Evolutionary conservation across 2,113 vertebrate species (phyloP), one percentile per base, ranked within the genome.

Genomic region (Emydocephalus ijimae): DNA sequence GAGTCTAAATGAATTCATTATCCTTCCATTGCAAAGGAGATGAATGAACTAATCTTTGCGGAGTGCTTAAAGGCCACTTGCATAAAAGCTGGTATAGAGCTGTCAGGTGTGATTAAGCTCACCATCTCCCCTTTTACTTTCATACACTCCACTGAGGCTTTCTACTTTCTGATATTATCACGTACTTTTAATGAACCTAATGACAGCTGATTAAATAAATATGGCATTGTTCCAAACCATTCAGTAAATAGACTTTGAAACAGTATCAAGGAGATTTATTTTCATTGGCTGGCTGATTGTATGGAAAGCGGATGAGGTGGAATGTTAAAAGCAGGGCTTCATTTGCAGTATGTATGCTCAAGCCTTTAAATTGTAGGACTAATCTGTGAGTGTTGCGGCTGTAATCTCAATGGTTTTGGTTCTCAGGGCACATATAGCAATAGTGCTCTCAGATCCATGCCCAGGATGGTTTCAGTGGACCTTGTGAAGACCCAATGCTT

Each of bases 91-190:
- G 92, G 56, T 93, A 48, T 90, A 64, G 81, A 89, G 61, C 88
- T 90, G 88, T 93, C 92, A 87, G 81, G 55, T 57, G n/a, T 64
- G 89, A 93, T 93, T 93, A 93, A 93, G 56, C 69, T 91, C 85
- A 55, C 61, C 64, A 45, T 54, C 85, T 91, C 55, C 15, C 86
- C 55, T 59, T 81, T 91, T 91, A 64, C 85, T 91, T 69, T 74
- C 55, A 64, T 93, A 64, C 59, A 89, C 93, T 91, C 93, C 18
- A 11, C 56, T 9, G 20, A 85, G 45, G 55, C 87, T 87, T 52
- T 59, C 89, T 91, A 88, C 89, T 39, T 88, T 64, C 43, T 23
- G 64, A 85, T 91, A 64, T 48, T 69, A 92, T 89, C 91, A 74
- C 39, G 8, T 43, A 50, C 91, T 87, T 57, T 87, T 87, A 87